Percentiles rank a stretch among this genome's conserved stretches.
phyloP scores from a whole-genome alignment of 2,797 vertebrate species.

The Falco naumanni region DNA sequence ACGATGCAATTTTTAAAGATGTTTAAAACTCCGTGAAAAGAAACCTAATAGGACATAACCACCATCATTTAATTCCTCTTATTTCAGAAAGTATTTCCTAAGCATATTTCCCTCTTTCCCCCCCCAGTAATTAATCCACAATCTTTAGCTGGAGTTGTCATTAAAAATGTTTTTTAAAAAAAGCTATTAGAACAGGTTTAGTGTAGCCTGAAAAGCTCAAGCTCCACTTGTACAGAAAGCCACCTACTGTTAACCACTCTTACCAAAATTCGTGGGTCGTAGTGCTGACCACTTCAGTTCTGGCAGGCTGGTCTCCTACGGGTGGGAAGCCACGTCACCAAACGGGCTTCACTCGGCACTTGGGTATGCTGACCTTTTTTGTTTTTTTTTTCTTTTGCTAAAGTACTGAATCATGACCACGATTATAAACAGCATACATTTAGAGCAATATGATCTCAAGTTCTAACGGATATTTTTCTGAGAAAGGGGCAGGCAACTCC shows the following conservation, averaged over 20 bases:
- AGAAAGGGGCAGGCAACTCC: too few relatives aligned
- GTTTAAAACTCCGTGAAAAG: not conserved
- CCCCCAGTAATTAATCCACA: not conserved
- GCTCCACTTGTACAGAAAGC: not conserved
- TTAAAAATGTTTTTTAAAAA: fast-evolving
- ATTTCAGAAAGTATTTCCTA: not conserved
- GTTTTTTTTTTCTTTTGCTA: not conserved
- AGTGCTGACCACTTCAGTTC: not conserved
- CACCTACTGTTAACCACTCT: not conserved
- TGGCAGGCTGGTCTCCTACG: not conserved
- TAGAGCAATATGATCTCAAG: not conserved
- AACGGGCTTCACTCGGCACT: not conserved
- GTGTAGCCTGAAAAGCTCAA: not conserved
- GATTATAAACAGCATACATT: not conserved
- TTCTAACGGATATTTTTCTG: not conserved
- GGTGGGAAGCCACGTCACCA: not conserved
- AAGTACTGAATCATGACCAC: not conserved
- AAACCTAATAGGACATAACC: not conserved
- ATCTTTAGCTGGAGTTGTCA: not conserved
- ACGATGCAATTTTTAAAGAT: not conserved
- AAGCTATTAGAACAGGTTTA: not conserved
- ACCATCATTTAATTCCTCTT: not conserved
- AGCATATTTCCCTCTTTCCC: not conserved
- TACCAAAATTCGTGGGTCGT: not conserved
- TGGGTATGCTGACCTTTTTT: not conserved